These are phyloP conservation scores for Cotesia vestalis DNA, from an alignment of 1,140 invertebrate genomes.

Conservation along the genomic window DNA sequence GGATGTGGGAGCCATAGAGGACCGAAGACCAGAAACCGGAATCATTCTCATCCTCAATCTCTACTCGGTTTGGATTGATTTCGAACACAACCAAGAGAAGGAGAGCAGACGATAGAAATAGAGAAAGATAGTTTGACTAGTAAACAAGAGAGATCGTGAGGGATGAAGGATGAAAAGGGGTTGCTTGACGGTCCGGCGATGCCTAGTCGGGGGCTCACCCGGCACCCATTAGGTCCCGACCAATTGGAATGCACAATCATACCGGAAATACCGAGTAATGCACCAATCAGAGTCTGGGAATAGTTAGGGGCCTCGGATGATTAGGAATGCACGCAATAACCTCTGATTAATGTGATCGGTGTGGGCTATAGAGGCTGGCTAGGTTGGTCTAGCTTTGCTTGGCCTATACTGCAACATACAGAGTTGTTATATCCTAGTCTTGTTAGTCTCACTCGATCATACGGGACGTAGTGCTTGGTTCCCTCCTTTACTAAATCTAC, in stretches of 20 bases:
- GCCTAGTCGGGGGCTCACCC: constrained; percentile 9
- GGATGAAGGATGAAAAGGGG: constrained; percentile 23
- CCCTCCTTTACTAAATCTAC: constrained; percentile 47
- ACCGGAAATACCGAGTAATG: constrained; percentile 67
- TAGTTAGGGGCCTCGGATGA: constrained; percentile 65
- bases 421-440: no score
- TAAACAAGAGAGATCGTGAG: constrained; percentile 19
- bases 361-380: constrained; percentile 46
- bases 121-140: not conserved
- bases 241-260: constrained; percentile 67
- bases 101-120: constrained; percentile 6
- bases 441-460: constrained; percentile 50
- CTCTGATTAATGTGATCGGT: constrained; percentile 68
- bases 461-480: constrained; percentile 50
- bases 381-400: not conserved
- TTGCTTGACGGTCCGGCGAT: constrained; percentile 28
- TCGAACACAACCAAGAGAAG: constrained; percentile 10
- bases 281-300: constrained; percentile 67
- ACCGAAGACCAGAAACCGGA: constrained; percentile 41
- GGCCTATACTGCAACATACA: no score
- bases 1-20: constrained; percentile 27
- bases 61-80: constrained; percentile 34
- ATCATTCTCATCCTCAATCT: constrained; percentile 32
- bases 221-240: constrained; percentile 42
- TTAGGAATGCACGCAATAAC: constrained; percentile 68